These are phyloP conservation scores for Heteropelma amictum DNA, from an alignment of 2,888 invertebrate species.

Conservation along the genomic window DNA sequence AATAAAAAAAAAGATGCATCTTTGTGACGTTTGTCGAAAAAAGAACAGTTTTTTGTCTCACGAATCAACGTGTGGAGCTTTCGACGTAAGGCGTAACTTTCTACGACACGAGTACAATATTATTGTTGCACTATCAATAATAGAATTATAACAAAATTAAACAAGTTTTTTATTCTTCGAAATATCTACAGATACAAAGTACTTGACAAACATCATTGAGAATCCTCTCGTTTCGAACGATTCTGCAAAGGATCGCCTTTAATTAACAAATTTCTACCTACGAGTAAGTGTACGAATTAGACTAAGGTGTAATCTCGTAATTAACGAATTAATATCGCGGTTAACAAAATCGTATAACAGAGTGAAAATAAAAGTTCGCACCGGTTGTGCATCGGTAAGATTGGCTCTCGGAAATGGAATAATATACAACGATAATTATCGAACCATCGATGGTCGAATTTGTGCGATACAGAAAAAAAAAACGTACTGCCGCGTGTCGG, in stretches of 20 bases:
- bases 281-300: conserved; percentile 24
- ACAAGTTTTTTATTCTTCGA: conserved; percentile 30
- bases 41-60: conserved; percentile 41
- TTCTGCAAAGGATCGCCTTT: conserved; percentile 25
- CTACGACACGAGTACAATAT: conserved; percentile 40
- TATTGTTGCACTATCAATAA: background rate
- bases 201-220: conserved; percentile 48
- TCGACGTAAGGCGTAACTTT: conserved; percentile 48
- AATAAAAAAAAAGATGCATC: conserved; percentile 36
- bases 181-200: conserved; percentile 50
- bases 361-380: background rate
- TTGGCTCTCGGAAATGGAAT: background rate
- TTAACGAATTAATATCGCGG: conserved; percentile 30
- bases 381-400: background rate
- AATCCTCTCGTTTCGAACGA: background rate
- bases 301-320: conserved; percentile 11
- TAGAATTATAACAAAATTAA: conserved; percentile 50
- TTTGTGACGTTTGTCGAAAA: background rate
- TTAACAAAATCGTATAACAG: conserved; percentile 48
- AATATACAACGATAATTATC: background rate
- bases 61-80: conserved; percentile 56
- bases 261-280: conserved; percentile 44
- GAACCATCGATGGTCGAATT: background rate
- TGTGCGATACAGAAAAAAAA: background rate
- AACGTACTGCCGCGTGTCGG: too few relatives aligned